Percentiles rank a stretch among this genome's conserved stretches.
Evolutionary conservation across 2,113 vertebrate species (phyloP).

Genomic region (Corythoichthys intestinalis): DNA sequence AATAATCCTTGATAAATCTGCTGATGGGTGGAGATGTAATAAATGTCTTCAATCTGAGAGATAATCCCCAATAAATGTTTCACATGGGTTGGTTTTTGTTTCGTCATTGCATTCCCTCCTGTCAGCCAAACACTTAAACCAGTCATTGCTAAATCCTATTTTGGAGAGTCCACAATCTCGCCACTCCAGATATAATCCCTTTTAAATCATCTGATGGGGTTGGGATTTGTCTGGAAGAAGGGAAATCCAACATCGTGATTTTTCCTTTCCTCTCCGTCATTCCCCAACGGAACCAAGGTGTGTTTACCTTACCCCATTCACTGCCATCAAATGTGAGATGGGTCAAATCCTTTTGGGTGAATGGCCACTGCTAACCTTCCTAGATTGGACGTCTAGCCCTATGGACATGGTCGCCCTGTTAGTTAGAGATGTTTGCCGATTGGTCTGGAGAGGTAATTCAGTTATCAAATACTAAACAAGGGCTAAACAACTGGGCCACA

Average conservation of each 20-base stretch:
- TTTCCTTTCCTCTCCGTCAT: neutral
- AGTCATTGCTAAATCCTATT: neutral
- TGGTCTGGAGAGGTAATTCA: too few species aligned
- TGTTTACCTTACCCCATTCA: neutral
- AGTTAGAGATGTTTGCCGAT: too few species aligned
- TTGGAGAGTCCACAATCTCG: neutral
- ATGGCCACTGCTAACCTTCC: too few species aligned
- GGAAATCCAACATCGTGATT: neutral
- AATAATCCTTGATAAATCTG: too few species aligned
- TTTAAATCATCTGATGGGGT: neutral
- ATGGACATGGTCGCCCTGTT: too few species aligned
- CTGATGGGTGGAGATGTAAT: neutral
- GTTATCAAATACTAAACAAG: neutral
- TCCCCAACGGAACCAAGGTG: neutral
- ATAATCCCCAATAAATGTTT: neutral
- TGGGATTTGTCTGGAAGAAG: neutral
- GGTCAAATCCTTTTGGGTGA: too few species aligned
- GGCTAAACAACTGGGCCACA: neutral
- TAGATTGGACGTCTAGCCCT: too few species aligned
- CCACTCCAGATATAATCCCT: neutral
- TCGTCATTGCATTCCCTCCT: neutral
- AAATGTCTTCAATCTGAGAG: neutral
- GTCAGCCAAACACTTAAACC: neutral
- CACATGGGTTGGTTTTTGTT: neutral
- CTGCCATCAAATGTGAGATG: too few species aligned